Conservation (phyloP, 2,113 vertebrate species). For the Ivindomyrus marchei region DNA sequence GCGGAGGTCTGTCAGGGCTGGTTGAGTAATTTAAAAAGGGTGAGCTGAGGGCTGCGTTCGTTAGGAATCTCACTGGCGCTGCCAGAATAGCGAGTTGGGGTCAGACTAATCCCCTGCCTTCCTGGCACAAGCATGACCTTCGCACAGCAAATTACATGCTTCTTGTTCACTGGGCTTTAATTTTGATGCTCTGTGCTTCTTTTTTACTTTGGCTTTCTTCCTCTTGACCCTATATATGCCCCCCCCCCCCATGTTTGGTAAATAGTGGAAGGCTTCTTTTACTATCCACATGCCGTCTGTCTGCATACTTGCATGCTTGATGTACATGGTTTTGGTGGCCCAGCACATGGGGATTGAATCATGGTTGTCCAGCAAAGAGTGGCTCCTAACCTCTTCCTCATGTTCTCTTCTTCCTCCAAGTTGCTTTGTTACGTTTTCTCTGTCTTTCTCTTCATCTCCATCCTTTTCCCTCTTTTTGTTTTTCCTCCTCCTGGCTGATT, state of each 20-base stretch:
- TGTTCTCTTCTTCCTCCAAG: background rate
- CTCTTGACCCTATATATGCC: background rate
- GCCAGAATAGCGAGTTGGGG: background rate
- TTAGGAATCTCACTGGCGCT: constrained; percentile 50
- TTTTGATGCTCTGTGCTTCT: background rate
- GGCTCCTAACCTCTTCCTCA: background rate
- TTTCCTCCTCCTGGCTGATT: background rate
- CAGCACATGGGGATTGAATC: background rate
- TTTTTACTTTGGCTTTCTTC: background rate
- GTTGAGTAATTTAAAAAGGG: constrained; percentile 69
- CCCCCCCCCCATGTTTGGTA: background rate
- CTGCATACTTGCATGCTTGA: constrained; percentile 1
- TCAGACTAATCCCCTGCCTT: constrained; percentile 28
- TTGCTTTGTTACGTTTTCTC: constrained; percentile 15
- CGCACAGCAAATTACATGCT: background rate
- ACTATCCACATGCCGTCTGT: constrained; percentile 4
- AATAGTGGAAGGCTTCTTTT: background rate
- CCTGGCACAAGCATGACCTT: constrained; percentile 10
- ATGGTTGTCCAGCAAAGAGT: background rate
- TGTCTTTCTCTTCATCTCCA: background rate
- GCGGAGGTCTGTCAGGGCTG: constrained; percentile 64
- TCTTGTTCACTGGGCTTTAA: background rate
- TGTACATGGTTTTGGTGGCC: background rate
- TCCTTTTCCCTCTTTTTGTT: background rate
- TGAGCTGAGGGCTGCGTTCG: constrained; percentile 57